Evolutionary conservation across 64 coral and sea anemone species (phyloP).

Genomic region (Montipora foliosa): DNA sequence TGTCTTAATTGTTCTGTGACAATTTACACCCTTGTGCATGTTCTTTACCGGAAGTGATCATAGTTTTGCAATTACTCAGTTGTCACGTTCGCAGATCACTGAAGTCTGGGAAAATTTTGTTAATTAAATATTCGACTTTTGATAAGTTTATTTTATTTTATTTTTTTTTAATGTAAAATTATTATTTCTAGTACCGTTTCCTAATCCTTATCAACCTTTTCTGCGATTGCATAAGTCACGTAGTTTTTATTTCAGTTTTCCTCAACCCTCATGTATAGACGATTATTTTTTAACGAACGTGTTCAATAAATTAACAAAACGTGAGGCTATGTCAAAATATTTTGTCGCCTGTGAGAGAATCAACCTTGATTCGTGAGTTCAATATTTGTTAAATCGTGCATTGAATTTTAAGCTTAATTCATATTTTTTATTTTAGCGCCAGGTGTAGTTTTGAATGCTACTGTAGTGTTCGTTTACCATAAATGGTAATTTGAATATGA

Average conservation of each 20-base stretch:
- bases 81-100: not conserved
- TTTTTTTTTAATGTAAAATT: not conserved
- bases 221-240: not conserved
- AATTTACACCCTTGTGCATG: not conserved
- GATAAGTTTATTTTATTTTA: too few relatives aligned
- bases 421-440: not conserved
- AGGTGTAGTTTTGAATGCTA: not conserved
- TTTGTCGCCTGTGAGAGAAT: too few relatives aligned
- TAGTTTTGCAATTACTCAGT: not conserved
- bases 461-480: not conserved
- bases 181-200: not conserved
- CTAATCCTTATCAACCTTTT: not conserved
- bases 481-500: not conserved
- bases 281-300: not conserved
- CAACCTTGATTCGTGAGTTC: not conserved
- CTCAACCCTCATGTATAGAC: not conserved
- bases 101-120: not conserved
- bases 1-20: not conserved
- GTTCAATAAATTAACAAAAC: not conserved
- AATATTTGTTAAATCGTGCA: not conserved
- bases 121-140: not conserved
- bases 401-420: constrained; percentile 17
- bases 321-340: not conserved
- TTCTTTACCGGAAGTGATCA: constrained; percentile 5
- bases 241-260: not conserved